Evolutionary conservation across 2,888 invertebrate species (phyloP), one percentile per base, ranked within the genome.

Genomic region (Noctua janthina): DNA sequence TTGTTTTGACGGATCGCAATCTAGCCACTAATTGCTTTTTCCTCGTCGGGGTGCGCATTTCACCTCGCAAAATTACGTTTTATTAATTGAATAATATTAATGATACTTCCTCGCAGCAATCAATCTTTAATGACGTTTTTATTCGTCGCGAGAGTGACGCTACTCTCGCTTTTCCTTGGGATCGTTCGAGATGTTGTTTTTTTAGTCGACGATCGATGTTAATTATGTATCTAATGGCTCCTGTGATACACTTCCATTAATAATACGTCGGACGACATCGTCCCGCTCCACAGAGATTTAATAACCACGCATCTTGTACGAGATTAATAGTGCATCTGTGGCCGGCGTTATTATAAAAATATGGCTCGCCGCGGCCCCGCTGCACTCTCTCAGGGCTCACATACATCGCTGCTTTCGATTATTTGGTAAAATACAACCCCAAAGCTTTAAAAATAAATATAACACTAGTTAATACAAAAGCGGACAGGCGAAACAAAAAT

Each of bases 51-150:
- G 96, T 95, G 95, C 93, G 94, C 93, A 93, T 93, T 94, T 94
- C 94, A 94, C 95, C 93, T 95, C 93, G 96, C 94, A 91, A 96
- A 96, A 96, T 97, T 96, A 96, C 96, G 94, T 96, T 96, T 96
- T 96, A 97, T 97, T 97, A 97, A 97, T 97, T 97, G 96, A 97
- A 97, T 97, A 96, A 96, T 96, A 96, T 96, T 96, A 97, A 97
- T 96, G 97, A 96, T 95, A 95, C 96, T 95, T 95, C 94, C 94
- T 95, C 93, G 92, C 92, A 93, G 95, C 95, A 92, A 97, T 97
- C 96, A 96, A 96, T 96, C 96, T 96, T 95, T 96, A 96, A 96
- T 96, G 96, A 95, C 96, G 96, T 96, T 96, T 96, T 96, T 96
- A 96, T 96, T 96, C 94, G 95, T 94, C 92, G 93, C 90, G 92